These are phyloP conservation scores for Podarcis raffonei DNA, from an alignment of 2,113 vertebrate species.

Conservation along the genomic window DNA sequence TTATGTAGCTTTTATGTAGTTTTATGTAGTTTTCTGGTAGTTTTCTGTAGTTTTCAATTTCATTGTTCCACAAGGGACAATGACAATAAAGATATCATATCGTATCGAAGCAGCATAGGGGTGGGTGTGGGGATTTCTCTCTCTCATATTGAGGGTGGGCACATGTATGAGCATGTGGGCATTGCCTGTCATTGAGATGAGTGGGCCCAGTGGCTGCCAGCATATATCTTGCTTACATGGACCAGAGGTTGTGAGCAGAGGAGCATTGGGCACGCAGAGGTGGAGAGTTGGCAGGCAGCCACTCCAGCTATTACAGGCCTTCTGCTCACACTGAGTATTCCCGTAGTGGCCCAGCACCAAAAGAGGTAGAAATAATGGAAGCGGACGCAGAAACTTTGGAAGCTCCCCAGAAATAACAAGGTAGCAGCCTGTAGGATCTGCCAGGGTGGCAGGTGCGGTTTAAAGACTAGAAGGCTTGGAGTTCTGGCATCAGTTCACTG, in stretches of 20 bases:
- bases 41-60: too few species aligned
- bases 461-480: neutral
- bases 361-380: neutral
- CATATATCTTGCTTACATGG: neutral
- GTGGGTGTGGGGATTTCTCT: too few species aligned
- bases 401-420: neutral
- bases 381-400: neutral
- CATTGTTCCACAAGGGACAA: too few species aligned
- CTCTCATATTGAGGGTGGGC: neutral
- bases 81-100: too few species aligned
- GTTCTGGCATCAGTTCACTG: neutral
- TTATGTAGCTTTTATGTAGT: too few species aligned
- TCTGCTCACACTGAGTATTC: neutral
- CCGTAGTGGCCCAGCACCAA: neutral
- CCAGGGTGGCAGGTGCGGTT: neutral
- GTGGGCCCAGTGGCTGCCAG: neutral
- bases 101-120: too few species aligned
- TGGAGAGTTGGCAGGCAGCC: neutral
- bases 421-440: neutral
- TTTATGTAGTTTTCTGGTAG: too few species aligned
- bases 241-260: neutral
- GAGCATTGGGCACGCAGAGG: neutral
- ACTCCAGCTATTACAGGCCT: neutral
- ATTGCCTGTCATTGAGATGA: neutral
- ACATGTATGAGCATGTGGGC: neutral